Conservation (phyloP, 2,113 vertebrate genomes). For the Rhombomys opimus region DNA sequence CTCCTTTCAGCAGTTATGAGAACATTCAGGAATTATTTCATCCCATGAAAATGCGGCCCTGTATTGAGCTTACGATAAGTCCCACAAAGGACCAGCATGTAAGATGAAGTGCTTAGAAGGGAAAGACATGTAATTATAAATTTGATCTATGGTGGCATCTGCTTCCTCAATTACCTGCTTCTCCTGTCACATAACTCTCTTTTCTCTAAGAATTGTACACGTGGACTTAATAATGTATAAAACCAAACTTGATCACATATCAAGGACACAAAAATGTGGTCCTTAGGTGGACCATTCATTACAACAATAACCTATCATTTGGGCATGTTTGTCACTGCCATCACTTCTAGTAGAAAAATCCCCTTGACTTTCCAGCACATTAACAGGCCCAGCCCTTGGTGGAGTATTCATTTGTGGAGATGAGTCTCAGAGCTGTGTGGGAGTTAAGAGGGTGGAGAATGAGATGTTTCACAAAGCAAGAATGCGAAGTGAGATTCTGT, state of each 20-base stretch:
- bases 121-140: not conserved
- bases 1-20: not conserved
- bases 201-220: not conserved
- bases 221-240: not conserved
- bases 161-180: not conserved
- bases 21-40: constrained; percentile 6
- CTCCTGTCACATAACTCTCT: not conserved
- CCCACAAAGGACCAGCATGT: not conserved
- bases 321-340: not conserved
- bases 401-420: not conserved
- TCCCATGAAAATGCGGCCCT: not conserved
- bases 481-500: not conserved
- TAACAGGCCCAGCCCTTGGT: not conserved
- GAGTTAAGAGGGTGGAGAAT: not conserved
- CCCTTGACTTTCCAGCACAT: not conserved
- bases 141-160: not conserved
- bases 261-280: not conserved
- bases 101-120: not conserved
- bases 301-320: not conserved
- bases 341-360: not conserved
- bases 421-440: not conserved
- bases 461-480: not conserved
- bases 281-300: not conserved
- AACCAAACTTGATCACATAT: not conserved
- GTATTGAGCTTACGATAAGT: not conserved